phyloP scores from a whole-genome alignment of 2,888 invertebrate species.

The Dryocosmus kuriphilus region DNA sequence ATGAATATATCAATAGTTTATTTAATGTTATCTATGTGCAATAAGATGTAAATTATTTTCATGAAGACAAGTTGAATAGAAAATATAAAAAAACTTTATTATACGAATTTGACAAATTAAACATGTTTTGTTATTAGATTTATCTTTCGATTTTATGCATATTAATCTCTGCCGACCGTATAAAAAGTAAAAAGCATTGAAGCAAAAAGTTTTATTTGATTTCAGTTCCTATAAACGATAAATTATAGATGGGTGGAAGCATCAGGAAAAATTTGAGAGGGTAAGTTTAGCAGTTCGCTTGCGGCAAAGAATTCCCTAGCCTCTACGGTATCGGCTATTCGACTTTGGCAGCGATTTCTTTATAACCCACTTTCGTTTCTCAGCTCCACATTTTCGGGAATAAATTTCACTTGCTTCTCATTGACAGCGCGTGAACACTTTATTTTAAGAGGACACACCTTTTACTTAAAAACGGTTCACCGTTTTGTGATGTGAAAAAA shows the following conservation, averaged over 20 bases:
- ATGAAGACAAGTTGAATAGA: too few species aligned
- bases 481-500: background rate
- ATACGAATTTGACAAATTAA: too few species aligned
- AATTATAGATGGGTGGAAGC: constrained; percentile 28
- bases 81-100: too few species aligned
- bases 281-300: constrained; percentile 32
- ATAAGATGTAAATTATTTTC: background rate
- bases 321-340: constrained; percentile 35
- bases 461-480: constrained; percentile 2
- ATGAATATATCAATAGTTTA: background rate
- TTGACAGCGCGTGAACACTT: constrained; percentile 22
- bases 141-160: background rate
- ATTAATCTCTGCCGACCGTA: background rate
- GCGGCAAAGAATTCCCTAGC: constrained; percentile 24
- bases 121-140: background rate
- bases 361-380: constrained; percentile 39
- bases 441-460: constrained; percentile 16
- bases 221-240: background rate
- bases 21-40: background rate
- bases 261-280: constrained; percentile 15
- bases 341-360: constrained; percentile 33
- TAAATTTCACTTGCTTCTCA: constrained; percentile 34
- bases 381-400: constrained; percentile 32
- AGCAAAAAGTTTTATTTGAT: background rate
- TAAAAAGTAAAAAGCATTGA: background rate